Evolutionary conservation across 2,113 vertebrate genomes (phyloP).

Genomic region (Clinocottus analis): DNA sequence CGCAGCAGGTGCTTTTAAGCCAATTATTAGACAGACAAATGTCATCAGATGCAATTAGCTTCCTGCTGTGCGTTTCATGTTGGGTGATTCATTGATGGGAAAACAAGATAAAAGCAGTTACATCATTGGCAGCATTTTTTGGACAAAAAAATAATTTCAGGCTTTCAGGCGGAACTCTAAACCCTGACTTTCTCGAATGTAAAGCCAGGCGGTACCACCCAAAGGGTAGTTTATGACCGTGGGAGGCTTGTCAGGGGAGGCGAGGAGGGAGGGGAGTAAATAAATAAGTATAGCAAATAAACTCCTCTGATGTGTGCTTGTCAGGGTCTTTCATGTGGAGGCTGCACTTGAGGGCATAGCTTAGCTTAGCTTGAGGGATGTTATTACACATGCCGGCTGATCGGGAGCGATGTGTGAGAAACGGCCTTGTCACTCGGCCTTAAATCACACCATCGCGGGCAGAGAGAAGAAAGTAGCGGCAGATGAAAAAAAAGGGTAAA

Average conservation of each 20-base stretch:
- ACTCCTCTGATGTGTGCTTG: conserved; percentile 72
- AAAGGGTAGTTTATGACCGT: conserved; percentile 63
- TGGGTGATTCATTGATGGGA: conserved; percentile 47
- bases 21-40: conserved; percentile 74
- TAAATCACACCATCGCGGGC: conserved; percentile 70
- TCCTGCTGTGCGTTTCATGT: conserved; percentile 60
- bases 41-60: conserved; percentile 75
- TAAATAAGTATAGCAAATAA: conserved; percentile 77
- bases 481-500: not conserved
- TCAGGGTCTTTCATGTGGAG: conserved; percentile 78
- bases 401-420: conserved; percentile 78
- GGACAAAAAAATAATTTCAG: conserved; percentile 23
- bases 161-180: conserved; percentile 22
- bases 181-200: conserved; percentile 36
- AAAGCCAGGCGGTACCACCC: conserved; percentile 43
- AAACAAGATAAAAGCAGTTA: conserved; percentile 32
- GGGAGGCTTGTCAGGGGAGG: conserved; percentile 59
- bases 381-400: conserved; percentile 77
- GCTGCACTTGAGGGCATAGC: conserved; percentile 77
- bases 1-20: conserved; percentile 74
- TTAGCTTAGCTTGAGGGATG: conserved; percentile 77
- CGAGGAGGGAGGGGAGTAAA: conserved; percentile 45
- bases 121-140: conserved; percentile 16
- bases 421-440: conserved; percentile 71
- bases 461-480: conserved; percentile 43